These are phyloP conservation scores for Mionectes olivaceus DNA, from an alignment of 2,797 vertebrate genomes.

Conservation along the genomic window DNA sequence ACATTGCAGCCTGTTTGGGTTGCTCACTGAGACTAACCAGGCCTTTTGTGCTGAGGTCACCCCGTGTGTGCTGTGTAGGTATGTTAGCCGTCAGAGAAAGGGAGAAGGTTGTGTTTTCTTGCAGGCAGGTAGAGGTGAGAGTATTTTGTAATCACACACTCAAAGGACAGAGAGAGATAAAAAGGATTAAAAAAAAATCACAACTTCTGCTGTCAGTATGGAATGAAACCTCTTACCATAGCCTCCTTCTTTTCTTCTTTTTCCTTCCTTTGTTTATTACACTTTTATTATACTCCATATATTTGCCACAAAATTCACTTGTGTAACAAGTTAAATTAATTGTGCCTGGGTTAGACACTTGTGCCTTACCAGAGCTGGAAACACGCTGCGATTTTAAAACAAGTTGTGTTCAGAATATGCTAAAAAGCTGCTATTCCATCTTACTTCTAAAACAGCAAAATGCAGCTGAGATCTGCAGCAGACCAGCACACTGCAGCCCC, in stretches of 20 bases:
- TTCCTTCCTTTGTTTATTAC: neutral
- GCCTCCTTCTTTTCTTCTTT: neutral
- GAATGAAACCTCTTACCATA: neutral
- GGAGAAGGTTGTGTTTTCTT: neutral
- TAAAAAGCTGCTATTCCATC: neutral
- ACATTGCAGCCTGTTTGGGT: neutral
- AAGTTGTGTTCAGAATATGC: neutral
- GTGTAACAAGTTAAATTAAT: neutral
- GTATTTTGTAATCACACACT: neutral
- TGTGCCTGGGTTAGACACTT: neutral
- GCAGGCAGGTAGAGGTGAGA: neutral
- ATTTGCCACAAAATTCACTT: neutral
- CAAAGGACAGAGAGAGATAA: neutral
- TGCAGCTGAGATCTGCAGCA: slow-evolving; percentile 39
- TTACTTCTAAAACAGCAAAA: neutral
- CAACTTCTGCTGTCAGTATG: neutral
- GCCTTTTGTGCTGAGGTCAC: neutral
- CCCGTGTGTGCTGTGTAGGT: neutral
- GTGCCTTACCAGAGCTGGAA: neutral
- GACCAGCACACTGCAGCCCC: neutral
- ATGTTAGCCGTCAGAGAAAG: neutral
- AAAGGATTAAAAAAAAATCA: neutral
- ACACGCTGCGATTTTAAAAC: neutral
- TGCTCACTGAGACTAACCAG: neutral
- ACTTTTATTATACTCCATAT: neutral